Conservation (phyloP, 2,888 invertebrate species). For the Drosophila cracens region DNA sequence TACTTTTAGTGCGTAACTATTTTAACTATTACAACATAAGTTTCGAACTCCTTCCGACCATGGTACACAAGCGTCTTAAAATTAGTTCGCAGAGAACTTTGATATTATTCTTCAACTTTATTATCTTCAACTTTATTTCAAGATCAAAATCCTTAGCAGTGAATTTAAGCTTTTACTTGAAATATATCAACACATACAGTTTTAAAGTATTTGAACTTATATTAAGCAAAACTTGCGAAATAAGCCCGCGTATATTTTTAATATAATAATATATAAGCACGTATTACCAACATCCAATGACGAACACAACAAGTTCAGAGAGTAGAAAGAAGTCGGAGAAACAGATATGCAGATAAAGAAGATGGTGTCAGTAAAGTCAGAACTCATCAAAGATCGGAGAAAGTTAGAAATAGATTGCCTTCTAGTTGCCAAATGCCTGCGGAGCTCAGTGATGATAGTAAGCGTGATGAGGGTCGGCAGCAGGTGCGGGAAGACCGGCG, state of each 20-base stretch:
- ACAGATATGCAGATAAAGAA: neutral
- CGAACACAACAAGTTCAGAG: constrained; percentile 51
- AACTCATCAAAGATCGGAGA: constrained; percentile 21
- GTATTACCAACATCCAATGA: constrained; percentile 57
- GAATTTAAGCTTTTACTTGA: constrained; percentile 53
- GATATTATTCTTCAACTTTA: neutral
- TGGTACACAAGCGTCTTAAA: neutral
- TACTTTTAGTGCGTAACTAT: neutral
- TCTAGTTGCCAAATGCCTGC: constrained; percentile 18
- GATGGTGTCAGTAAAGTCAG: constrained; percentile 1
- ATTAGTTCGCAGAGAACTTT: neutral
- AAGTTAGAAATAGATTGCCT: constrained; percentile 44
- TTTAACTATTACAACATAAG: neutral
- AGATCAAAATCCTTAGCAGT: constrained; percentile 53
- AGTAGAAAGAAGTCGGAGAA: constrained; percentile 17
- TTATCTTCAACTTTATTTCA: constrained; percentile 22
- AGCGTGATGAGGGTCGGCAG: constrained; percentile 68
- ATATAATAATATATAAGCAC: constrained; percentile 23
- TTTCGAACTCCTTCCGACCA: neutral
- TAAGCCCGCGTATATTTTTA: constrained; percentile 22
- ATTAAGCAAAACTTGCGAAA: constrained; percentile 29
- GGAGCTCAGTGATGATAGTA: constrained; percentile 75
- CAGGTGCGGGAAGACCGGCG: constrained; percentile 58
- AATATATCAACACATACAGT: constrained; percentile 78
- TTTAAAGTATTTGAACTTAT: constrained; percentile 24